A percentile compares a stretch with the other conserved stretches of the same genome.
phyloP scores from a whole-genome alignment of 2,113 vertebrate species.

The Craseonycteris thonglongyai region DNA sequence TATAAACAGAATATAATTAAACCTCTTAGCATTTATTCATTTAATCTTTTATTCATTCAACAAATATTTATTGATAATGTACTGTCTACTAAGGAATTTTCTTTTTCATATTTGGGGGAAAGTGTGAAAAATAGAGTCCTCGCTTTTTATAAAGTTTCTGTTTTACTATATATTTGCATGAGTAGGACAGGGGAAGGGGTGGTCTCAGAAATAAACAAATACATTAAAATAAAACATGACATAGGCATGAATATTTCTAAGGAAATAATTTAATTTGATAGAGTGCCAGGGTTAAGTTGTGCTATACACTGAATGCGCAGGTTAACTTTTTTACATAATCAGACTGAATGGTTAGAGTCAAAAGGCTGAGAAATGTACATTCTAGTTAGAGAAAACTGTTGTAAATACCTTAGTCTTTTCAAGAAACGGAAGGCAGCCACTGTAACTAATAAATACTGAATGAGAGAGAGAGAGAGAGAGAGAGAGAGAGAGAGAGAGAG shows the following conservation, averaged over 20 bases:
- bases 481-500: background rate
- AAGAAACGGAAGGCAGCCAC: background rate
- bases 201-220: background rate
- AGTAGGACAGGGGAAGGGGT: background rate
- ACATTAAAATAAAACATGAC: background rate
- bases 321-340: background rate
- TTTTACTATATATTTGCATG: background rate
- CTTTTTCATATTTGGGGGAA: background rate
- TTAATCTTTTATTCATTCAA: background rate
- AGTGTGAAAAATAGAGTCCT: background rate
- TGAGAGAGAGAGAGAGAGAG: background rate
- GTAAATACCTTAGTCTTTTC: background rate
- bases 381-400: background rate
- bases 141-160: background rate
- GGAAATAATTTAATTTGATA: background rate
- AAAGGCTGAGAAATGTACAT: background rate
- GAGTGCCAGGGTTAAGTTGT: background rate
- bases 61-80: background rate
- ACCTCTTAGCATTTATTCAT: background rate
- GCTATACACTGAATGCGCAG: background rate
- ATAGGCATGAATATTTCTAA: background rate
- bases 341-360: background rate
- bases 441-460: background rate
- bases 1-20: background rate
- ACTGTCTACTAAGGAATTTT: background rate